These are phyloP conservation scores for Corythaixoides concolor DNA, from an alignment of 2,113 vertebrate species.

Conservation along the genomic window DNA sequence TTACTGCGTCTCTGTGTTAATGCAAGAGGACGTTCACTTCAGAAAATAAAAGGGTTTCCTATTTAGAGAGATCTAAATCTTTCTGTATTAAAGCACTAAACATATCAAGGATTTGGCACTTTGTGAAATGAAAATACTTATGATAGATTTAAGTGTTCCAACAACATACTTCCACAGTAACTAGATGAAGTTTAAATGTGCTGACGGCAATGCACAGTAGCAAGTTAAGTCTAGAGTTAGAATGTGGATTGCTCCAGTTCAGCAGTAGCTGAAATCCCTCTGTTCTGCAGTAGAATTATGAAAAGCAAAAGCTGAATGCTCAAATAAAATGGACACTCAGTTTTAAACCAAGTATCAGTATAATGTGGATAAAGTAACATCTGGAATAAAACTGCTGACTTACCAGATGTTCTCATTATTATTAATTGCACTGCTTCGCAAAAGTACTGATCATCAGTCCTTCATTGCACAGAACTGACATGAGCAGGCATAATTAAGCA, in stretches of 20 bases:
- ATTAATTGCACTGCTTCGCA: neutral
- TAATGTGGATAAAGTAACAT: neutral
- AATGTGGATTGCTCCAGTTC: neutral
- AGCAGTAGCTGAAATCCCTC: neutral
- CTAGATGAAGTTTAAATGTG: neutral
- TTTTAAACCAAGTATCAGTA: neutral
- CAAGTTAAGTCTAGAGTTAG: neutral
- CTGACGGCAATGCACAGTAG: neutral
- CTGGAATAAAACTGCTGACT: neutral
- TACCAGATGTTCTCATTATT: constrained; percentile 24
- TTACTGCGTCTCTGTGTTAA: neutral
- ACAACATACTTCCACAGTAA: neutral
- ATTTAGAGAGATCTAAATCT: constrained; percentile 5
- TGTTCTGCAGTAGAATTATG: neutral
- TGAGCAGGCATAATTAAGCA: neutral
- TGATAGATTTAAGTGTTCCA: neutral
- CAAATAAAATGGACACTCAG: neutral
- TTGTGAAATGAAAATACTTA: constrained; percentile 21
- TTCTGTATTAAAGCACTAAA: neutral
- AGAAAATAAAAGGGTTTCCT: neutral
- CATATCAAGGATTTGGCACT: neutral
- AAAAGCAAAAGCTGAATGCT: neutral
- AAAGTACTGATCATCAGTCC: neutral
- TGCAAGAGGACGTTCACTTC: neutral
- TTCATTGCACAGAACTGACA: neutral